These are phyloP conservation scores for Hetaerina titia DNA, from an alignment of 2,888 invertebrate species.

Conservation along the genomic window DNA sequence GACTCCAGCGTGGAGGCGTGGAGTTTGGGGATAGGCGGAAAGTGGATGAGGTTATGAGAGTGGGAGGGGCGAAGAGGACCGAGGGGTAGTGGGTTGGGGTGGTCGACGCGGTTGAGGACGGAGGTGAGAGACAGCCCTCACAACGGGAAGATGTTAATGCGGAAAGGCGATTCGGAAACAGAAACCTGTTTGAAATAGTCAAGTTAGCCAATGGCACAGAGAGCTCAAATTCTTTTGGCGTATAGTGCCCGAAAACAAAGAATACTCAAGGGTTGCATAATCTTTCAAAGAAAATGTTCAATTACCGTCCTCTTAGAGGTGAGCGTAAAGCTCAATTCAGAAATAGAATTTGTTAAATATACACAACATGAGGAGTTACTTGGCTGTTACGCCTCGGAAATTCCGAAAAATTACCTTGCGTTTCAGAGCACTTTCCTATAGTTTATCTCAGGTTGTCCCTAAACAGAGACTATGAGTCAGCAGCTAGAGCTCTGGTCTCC, in stretches of 20 bases:
- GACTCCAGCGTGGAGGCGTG: neutral
- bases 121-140: neutral
- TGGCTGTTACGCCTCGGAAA: no score
- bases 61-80: neutral
- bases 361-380: no score
- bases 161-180: neutral
- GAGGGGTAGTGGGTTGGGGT: neutral
- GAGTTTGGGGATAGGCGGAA: neutral
- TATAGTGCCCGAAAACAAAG: neutral
- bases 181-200: slow-evolving; percentile 2
- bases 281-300: no score
- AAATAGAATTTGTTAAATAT: no score
- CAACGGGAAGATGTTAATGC: neutral
- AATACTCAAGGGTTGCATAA: neutral
- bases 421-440: no score
- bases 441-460: no score
- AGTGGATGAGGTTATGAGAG: neutral
- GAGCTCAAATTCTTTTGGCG: neutral
- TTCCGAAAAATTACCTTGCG: no score
- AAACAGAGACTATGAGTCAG: no score
- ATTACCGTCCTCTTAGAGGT: no score
- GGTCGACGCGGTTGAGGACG: no score
- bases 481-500: no score
- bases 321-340: no score
- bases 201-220: neutral